phyloP scores from a whole-genome alignment of 30 jellyfish, hydroid and myxozoan genomes.

The Cassiopea xamachana region DNA sequence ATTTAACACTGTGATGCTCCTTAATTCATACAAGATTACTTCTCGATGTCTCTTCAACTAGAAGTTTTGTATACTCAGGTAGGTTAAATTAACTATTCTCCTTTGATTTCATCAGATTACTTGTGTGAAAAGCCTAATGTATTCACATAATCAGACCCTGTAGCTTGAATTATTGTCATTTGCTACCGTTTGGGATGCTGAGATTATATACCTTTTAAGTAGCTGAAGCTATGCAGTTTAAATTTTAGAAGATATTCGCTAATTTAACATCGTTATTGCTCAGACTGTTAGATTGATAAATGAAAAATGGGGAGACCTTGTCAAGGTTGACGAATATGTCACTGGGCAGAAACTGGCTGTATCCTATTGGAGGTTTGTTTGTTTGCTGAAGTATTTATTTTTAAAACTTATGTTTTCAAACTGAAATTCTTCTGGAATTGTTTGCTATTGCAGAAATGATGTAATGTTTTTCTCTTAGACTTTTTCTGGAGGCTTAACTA shows the following conservation, averaged over 20 bases:
- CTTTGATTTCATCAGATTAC: not conserved
- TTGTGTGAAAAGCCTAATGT: not conserved
- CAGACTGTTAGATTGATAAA: conserved; percentile 81
- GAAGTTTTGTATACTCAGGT: conserved; percentile 99
- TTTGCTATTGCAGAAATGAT: too few species aligned
- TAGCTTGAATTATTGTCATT: too few species aligned
- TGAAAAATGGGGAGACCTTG: conserved; percentile 96
- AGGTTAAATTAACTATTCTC: not conserved
- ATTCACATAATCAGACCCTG: not conserved
- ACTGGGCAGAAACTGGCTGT: conserved; percentile 82
- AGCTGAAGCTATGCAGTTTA: too few species aligned
- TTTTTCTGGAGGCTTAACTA: too few species aligned
- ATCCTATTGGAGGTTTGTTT: conserved; percentile 93
- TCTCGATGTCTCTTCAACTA: conserved; percentile 90
- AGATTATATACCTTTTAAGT: too few species aligned
- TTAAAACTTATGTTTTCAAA: not conserved
- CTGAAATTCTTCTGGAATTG: too few species aligned
- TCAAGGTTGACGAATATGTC: conserved; percentile 84
- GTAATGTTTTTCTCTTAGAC: too few species aligned
- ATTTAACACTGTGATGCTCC: too few species aligned
- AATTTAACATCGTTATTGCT: not conserved
- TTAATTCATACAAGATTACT: conserved; percentile 75
- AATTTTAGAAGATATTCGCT: not conserved
- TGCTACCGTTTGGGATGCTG: too few species aligned
- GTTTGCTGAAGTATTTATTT: not conserved